phyloP scores from a whole-genome alignment of 2,888 invertebrate species.

The Aromia moschata region DNA sequence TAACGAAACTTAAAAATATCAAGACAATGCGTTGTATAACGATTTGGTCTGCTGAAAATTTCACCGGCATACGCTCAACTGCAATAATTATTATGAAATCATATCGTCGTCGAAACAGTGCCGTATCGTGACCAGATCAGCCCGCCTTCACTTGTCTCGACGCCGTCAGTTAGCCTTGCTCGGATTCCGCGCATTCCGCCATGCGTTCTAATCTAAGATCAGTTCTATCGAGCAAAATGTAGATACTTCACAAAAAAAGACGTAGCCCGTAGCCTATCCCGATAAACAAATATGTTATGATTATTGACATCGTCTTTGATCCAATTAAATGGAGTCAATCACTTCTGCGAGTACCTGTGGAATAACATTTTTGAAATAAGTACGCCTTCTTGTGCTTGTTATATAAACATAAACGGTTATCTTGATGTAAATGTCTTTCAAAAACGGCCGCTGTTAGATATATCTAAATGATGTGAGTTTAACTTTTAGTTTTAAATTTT shows the following conservation, averaged over 20 bases:
- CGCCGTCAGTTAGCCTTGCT: constrained; percentile 44
- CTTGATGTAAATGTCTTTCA: no score
- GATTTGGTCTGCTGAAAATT: constrained; percentile 17
- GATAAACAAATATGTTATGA: background rate
- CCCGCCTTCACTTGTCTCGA: constrained; percentile 46
- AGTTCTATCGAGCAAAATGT: constrained; percentile 10
- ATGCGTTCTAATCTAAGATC: constrained; percentile 28
- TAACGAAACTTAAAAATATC: no score
- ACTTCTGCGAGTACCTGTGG: background rate
- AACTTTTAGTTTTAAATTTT: no score
- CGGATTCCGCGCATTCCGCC: constrained; percentile 40
- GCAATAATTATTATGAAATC: constrained; percentile 16
- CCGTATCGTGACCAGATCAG: constrained; percentile 48
- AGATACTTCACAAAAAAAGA: constrained; percentile 15
- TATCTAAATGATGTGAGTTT: no score
- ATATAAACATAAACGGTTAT: no score
- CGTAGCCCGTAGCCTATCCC: no score
- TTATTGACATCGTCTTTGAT: background rate
- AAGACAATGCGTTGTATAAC: background rate
- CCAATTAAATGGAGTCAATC: background rate
- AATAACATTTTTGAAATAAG: no score
- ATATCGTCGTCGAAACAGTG: constrained; percentile 49
- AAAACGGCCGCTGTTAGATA: no score
- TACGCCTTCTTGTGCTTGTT: no score
- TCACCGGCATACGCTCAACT: constrained; percentile 5